These are phyloP conservation scores for Lamproptera curius DNA, from an alignment of 2,888 invertebrate species.

Conservation along the genomic window DNA sequence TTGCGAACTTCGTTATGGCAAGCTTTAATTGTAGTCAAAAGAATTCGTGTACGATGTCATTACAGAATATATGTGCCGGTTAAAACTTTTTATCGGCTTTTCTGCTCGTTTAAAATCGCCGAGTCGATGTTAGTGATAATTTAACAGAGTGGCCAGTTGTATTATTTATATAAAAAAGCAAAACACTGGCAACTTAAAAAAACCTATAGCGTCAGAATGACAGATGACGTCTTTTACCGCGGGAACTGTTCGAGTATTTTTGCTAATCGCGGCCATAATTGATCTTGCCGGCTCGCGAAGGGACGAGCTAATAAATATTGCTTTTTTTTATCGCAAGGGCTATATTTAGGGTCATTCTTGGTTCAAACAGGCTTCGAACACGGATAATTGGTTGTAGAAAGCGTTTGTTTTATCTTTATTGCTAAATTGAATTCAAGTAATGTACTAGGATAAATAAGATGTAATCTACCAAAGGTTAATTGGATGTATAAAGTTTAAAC, in stretches of 20 bases:
- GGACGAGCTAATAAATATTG: conserved; percentile 22
- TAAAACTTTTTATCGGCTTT: neutral
- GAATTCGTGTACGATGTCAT: neutral
- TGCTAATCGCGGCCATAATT: conserved; percentile 30
- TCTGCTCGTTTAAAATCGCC: conserved; percentile 3
- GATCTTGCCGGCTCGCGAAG: conserved; percentile 28
- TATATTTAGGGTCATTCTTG: conserved; percentile 22
- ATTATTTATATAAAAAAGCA: conserved; percentile 2
- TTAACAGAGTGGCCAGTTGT: neutral
- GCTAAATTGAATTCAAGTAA: too few relatives aligned
- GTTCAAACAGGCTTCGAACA: conserved; percentile 6
- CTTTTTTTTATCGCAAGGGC: conserved; percentile 11
- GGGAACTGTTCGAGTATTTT: conserved; percentile 20
- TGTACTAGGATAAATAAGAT: too few relatives aligned
- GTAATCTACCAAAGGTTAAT: too few relatives aligned
- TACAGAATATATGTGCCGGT: neutral
- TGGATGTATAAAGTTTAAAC: too few relatives aligned
- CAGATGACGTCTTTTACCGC: conserved; percentile 8
- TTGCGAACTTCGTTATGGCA: too few relatives aligned
- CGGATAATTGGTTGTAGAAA: neutral
- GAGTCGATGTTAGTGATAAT: conserved; percentile 4
- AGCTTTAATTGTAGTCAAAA: too few relatives aligned
- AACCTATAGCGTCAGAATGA: conserved; percentile 17
- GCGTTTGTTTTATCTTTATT: neutral
- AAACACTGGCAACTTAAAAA: conserved; percentile 20